Base-by-base conservation (phyloP, 37 sponge, comb jelly and placozoan genomes). In the Hormiphora californensis region DNA sequence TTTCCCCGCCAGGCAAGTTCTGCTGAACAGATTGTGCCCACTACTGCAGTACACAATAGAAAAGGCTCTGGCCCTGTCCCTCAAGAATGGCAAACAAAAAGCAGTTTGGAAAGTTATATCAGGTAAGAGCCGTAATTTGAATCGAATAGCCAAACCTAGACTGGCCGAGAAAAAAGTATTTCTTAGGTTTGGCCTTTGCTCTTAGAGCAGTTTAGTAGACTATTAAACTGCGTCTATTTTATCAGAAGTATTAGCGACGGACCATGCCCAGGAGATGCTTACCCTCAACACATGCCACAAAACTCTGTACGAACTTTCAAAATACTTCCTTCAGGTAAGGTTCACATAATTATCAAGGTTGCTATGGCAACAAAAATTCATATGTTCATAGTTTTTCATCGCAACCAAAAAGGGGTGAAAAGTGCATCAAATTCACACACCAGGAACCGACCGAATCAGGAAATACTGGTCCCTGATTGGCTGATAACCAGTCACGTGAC, bases 281-380 rank as follows among this genome's bases (percentile, higher is more conserved):
- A 73, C 81, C 12, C 44, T 73, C n/a, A 73, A 73, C 25, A 73
- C 81, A 8, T 73, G 81, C 43, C 81, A 73, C 81, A 39, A 46
- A 28, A 73, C 43, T 22, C 81, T 73, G 3, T 73, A 73, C 46
- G 81, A 73, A 36, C 81, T 73, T 1, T 73, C 81, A 8, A 73
- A 73, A 73, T 73, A 73, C 81, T 73, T 73, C 81, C 46, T 73
- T 21, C 81, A 73, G 44, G 81, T 73, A 22, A 23, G n/a, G n/a
- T n/a, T n/a, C n/a, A n/a, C n/a, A n/a, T n/a, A n/a, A n/a, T n/a
- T n/a, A n/a, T n/a, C n/a, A n/a, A n/a, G n/a, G n/a, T n/a, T n/a
- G n/a, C n/a, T n/a, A n/a, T n/a, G n/a, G n/a, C n/a, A n/a, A n/a
- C n/a, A n/a, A n/a, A n/a, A n/a, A n/a, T n/a, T n/a, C n/a, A n/a